Evolutionary conservation across 2,113 vertebrate species (phyloP).

Genomic region (Chaenogobius annularis): DNA sequence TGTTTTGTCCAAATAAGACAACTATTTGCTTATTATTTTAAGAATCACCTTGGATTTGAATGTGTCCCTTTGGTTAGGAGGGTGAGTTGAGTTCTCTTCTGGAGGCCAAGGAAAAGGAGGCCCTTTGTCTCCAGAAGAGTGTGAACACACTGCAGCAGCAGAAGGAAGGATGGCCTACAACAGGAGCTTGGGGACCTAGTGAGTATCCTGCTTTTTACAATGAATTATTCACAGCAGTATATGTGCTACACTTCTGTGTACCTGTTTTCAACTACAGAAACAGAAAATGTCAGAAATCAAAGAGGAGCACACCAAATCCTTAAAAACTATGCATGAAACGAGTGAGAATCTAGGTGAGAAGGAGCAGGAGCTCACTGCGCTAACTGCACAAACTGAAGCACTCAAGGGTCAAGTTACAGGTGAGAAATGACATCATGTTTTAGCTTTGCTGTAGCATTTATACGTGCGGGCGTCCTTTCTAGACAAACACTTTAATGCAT

Average conservation of each 20-base stretch:
- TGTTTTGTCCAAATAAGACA: background rate
- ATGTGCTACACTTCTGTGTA: background rate
- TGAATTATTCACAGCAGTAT: background rate
- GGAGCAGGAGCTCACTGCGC: slow-evolving; percentile 82
- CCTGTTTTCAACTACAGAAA: slow-evolving; percentile 77
- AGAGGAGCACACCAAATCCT: slow-evolving; percentile 79
- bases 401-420: slow-evolving; percentile 77
- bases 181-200: slow-evolving; percentile 86
- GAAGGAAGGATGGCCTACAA: slow-evolving; percentile 83
- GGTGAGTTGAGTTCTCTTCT: slow-evolving; percentile 82
- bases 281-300: slow-evolving; percentile 78
- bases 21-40: background rate
- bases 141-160: slow-evolving; percentile 80
- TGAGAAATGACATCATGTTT: slow-evolving; percentile 39
- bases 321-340: slow-evolving; percentile 89
- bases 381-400: slow-evolving; percentile 82
- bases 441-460: background rate
- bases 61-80: slow-evolving; percentile 72
- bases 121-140: slow-evolving; percentile 81
- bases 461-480: background rate
- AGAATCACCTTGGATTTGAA: background rate
- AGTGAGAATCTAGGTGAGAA: slow-evolving; percentile 82
- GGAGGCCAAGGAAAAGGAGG: slow-evolving; percentile 81
- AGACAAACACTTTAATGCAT: background rate
- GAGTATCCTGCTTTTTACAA: slow-evolving; percentile 52